Evolutionary conservation across 2,888 invertebrate species (phyloP).

Genomic region (Xestia ashworthii): DNA sequence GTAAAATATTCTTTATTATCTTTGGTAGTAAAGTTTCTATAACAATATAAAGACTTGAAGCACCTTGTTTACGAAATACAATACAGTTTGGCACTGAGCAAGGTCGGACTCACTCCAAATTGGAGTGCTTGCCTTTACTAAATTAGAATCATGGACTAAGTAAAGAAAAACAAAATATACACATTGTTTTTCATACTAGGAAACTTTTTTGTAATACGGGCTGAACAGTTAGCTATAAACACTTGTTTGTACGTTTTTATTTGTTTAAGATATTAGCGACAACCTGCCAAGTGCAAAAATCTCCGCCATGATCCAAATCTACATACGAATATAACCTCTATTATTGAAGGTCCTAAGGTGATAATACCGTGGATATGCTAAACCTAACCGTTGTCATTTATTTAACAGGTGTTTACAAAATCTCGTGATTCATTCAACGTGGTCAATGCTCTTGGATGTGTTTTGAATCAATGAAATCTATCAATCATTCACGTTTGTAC

Average conservation of each 20-base stretch:
- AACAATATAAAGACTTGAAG: constrained; percentile 26
- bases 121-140: constrained; percentile 48
- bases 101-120: constrained; percentile 43
- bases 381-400: constrained; percentile 44
- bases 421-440: constrained; percentile 59
- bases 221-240: not conserved
- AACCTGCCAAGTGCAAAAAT: constrained; percentile 33
- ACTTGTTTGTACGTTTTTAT: constrained; percentile 27
- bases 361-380: constrained; percentile 21
- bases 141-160: constrained; percentile 35
- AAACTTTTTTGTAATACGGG: constrained; percentile 12
- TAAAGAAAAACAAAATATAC: constrained; percentile 22
- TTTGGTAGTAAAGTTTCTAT: not conserved
- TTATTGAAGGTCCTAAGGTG: not conserved
- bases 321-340: constrained; percentile 34
- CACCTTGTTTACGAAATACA: constrained; percentile 51
- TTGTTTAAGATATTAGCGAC: constrained; percentile 32
- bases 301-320: not conserved
- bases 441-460: constrained; percentile 61
- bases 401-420: constrained; percentile 57
- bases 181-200: constrained; percentile 19
- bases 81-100: constrained; percentile 49
- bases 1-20: not conserved
- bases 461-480: constrained; percentile 58
- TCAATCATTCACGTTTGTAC: constrained; percentile 43